Base-by-base conservation (phyloP, 2,797 vertebrate genomes). In the Hafferia zeledoni region DNA sequence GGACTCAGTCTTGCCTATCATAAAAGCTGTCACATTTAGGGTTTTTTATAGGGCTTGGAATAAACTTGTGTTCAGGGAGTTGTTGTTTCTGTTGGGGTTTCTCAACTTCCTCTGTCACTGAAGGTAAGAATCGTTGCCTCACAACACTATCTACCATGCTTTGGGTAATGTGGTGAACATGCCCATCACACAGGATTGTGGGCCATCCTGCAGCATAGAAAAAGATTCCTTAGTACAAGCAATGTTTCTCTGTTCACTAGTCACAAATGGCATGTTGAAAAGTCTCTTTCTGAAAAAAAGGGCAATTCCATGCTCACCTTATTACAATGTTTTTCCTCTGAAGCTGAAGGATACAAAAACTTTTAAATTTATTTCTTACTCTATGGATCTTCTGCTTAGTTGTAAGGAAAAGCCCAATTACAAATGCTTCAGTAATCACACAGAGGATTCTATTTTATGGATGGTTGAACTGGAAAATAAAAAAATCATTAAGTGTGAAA, bases 401-500 rank as follows among this genome's bases (percentile, higher is more conserved):
- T 94, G 75, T 86, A 90, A 94, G 85, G 83, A 83, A 92, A 95
- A 92, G 63, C 15, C 27, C 63, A 92, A 89, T 94, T 93, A 95
- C 92, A 95, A 96, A 90, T 91, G 84, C 47, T 72, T 96, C 93
- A 74, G 55, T 95, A 90, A 83, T 75, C 83, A 84, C 87, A 79
- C 17, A 91, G 69, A 92, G 17, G 55, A 88, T 78, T 94, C 75
- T 17, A 89, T 95, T 95, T 96, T 87, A 93, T 89, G 93, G 94
- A 74, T 94, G 88, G 61, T 30, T 74, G 64, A 93, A 94, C 70
- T 75, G 63, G 74, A 96, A 96, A 97, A 93, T 92, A 95, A 97
- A 82, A 82, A 96, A 96, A 76, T 46, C 37, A 61, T 93, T 94
- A 88, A 31, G 80, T 96, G 89, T 96, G 86, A 97, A 97, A 90